These are phyloP conservation scores for Neotragus moschatus DNA, from an alignment of 2,113 vertebrate genomes.

Conservation along the genomic window DNA sequence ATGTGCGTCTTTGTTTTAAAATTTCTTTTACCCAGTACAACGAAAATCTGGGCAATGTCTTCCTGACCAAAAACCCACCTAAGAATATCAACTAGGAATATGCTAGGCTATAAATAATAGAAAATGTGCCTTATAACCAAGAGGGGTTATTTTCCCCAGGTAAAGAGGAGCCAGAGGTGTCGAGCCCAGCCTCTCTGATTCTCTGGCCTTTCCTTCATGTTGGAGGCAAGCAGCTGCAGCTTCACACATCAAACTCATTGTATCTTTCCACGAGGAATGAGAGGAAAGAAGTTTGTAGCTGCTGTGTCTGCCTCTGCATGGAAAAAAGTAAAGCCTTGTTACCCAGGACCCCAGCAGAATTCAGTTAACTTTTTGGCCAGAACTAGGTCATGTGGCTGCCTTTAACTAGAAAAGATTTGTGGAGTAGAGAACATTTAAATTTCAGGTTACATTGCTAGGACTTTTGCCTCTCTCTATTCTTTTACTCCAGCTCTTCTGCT, in stretches of 20 bases:
- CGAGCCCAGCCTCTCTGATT: rapidly evolving
- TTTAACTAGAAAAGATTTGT: not conserved
- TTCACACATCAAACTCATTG: too few relatives aligned
- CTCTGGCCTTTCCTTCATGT: not conserved
- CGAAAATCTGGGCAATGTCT: not conserved
- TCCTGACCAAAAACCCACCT: not conserved
- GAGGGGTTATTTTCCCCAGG: not conserved
- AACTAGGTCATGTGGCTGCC: not conserved
- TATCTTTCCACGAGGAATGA: not conserved
- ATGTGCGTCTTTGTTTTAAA: constrained; percentile 20
- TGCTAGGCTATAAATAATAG: not conserved
- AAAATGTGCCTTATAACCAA: not conserved
- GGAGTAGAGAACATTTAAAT: not conserved
- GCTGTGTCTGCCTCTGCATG: rapidly evolving
- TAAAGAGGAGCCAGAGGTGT: not conserved
- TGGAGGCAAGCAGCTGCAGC: not conserved
- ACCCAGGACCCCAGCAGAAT: not conserved
- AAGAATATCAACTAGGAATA: not conserved
- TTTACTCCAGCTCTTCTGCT: not conserved
- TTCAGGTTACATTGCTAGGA: not conserved
- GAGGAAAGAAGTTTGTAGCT: not conserved
- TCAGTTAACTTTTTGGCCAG: not conserved
- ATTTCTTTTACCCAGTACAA: not conserved
- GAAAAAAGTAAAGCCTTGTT: not conserved
- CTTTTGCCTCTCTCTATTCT: not conserved